phyloP scores from a whole-genome alignment of 2,888 invertebrate genomes.

The Drosophila infuscata region DNA sequence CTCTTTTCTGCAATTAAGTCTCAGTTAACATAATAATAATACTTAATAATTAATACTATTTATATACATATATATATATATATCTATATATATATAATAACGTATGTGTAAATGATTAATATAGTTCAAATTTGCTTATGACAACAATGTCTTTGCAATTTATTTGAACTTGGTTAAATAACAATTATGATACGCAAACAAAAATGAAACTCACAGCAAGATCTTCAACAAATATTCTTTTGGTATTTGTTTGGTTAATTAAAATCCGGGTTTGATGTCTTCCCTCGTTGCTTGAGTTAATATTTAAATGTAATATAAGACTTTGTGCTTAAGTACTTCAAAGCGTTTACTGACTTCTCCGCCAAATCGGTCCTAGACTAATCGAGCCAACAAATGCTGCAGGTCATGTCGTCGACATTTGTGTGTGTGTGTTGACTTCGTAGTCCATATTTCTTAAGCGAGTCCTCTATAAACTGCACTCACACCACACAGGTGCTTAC shows the following conservation, averaged over 20 bases:
- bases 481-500: conserved; percentile 5
- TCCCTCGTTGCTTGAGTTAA: conserved; percentile 50
- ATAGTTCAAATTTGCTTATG: neutral
- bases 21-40: no score
- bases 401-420: conserved; percentile 34
- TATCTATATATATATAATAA: neutral
- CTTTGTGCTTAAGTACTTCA: conserved; percentile 47
- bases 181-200: conserved; percentile 34
- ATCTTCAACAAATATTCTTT: conserved; percentile 31
- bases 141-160: conserved; percentile 28
- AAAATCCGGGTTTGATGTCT: conserved; percentile 69
- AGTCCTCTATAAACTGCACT: conserved; percentile 20
- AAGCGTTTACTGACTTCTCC: conserved; percentile 46
- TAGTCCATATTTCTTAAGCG: conserved; percentile 20
- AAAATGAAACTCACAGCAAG: conserved; percentile 32
- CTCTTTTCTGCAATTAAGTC: no score
- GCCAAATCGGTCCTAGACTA: conserved; percentile 40
- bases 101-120: neutral
- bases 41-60: neutral
- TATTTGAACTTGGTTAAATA: conserved; percentile 34
- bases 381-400: conserved; percentile 53
- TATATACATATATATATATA: neutral
- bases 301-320: conserved; percentile 58
- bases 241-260: conserved; percentile 54
- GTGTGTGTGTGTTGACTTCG: conserved; percentile 36